phyloP scores from a whole-genome alignment of 2,797 vertebrate species.

The Notamacropus eugenii region DNA sequence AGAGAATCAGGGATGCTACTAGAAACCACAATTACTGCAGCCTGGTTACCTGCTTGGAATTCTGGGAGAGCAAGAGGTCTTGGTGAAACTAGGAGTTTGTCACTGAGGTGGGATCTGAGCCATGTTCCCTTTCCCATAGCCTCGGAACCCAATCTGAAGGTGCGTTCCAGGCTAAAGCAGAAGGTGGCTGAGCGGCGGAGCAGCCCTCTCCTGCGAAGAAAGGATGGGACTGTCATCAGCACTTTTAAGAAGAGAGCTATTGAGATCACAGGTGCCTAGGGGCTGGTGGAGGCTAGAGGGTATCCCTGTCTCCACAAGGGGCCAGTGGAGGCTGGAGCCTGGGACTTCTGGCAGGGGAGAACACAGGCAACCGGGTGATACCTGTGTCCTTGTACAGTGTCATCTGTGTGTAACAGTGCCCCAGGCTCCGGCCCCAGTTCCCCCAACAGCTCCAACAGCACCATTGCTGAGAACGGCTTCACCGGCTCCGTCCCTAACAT shows the following conservation, averaged over 20 bases:
- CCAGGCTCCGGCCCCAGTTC: slow-evolving; percentile 95
- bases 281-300: slow-evolving; percentile 22
- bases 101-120: background rate
- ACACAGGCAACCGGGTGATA: slow-evolving; percentile 52
- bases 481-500: slow-evolving; percentile 94
- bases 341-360: background rate
- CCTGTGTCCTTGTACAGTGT: slow-evolving; percentile 83
- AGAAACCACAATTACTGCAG: background rate
- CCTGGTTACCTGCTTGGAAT: background rate
- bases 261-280: slow-evolving; percentile 87
- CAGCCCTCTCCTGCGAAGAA: slow-evolving; percentile 91
- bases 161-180: slow-evolving; percentile 95
- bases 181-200: slow-evolving; percentile 94
- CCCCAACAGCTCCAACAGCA: slow-evolving; percentile 92
- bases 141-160: slow-evolving; percentile 93
- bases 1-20: background rate
- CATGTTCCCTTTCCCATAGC: slow-evolving; percentile 79
- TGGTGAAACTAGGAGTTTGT: background rate
- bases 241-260: slow-evolving; percentile 91
- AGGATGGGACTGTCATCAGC: slow-evolving; percentile 93
- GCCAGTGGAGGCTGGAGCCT: background rate
- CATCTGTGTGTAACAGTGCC: slow-evolving; percentile 92
- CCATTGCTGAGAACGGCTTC: slow-evolving; percentile 92
- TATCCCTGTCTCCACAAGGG: background rate
- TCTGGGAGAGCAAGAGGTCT: background rate